A percentile compares a stretch with the other conserved stretches of the same genome.
phyloP scores from a whole-genome alignment of 2,113 vertebrate genomes.

The Lipotes vexillifer region DNA sequence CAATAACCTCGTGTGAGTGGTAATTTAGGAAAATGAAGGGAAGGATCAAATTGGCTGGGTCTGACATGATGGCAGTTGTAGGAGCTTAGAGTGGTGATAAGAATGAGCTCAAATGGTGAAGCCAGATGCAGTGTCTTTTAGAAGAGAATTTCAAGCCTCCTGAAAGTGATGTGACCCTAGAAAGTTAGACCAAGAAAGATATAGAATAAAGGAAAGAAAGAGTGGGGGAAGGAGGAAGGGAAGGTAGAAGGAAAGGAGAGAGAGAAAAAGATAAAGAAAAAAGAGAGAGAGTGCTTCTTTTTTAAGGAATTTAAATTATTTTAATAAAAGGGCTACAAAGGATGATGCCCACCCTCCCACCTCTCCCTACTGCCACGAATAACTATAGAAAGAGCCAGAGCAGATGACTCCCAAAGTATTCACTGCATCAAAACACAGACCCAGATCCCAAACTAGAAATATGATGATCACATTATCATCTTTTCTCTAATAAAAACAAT shows the following conservation, averaged over 20 bases:
- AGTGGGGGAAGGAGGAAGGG: neutral
- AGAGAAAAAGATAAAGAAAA: accelerated
- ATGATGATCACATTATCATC: neutral
- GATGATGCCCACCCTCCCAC: neutral
- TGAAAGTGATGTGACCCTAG: neutral
- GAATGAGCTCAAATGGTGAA: neutral
- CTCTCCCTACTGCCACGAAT: neutral
- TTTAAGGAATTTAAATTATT: neutral
- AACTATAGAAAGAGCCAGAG: neutral
- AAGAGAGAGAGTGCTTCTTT: neutral
- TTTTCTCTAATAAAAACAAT: slow-evolving; percentile 42
- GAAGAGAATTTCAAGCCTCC: neutral
- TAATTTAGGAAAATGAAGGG: neutral
- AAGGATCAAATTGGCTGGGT: neutral
- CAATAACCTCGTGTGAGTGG: neutral
- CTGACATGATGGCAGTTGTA: neutral
- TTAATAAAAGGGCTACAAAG: neutral
- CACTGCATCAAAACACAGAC: neutral
- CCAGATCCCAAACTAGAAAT: neutral
- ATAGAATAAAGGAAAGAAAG: neutral
- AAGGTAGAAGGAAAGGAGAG: accelerated
- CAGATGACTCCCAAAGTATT: neutral
- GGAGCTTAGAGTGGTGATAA: neutral
- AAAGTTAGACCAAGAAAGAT: neutral
- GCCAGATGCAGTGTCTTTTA: neutral